Evolutionary conservation across 1,140 invertebrate genomes (phyloP), one percentile per base, ranked within the genome.

Genomic region (Cydia pomonella): DNA sequence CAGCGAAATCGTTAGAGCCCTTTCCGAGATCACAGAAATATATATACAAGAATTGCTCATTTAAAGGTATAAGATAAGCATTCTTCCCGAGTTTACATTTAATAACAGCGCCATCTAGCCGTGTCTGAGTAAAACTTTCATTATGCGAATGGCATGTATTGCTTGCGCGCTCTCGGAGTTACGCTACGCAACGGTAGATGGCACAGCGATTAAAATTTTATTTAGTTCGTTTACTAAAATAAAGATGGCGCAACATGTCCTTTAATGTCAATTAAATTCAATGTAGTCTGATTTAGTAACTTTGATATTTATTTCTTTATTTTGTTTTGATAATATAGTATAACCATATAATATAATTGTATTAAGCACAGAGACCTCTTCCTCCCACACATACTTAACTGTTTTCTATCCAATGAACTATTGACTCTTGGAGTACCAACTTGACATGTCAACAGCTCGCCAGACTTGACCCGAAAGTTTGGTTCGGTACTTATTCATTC

Each of bases 341-440:
- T 21, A 59, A 21, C n/a, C 2, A 10, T 21, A 10, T 23, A 23
- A 23, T 59, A 9, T 59, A 59, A 2, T 3, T n/a, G 7, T n/a
- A 10, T 10, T 18, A 33, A 69, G 13, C 16, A 33, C 64, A 33
- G 29, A 38, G 5, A 4, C 29, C 29, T 29, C 27, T 27, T 41
- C 41, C 64, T 38, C 29, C 64, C 10, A 69, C 64, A 29, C 29
- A 69, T 16, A 27, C 6, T 3, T 33, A 33, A 27, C 27, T 10
- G 33, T 41, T 33, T 69, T 33, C 9, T 64, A 21, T 69, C 9
- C 29, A 27, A 33, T 69, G 64, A 69, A 69, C 64, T 69, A 18
- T 69, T 69, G 64, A 69, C 64, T 69, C 29, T 38, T 69, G 27
- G 16, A 69, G 64, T 41, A 69, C 64, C 64, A 69, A 33, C 64